Conservation (phyloP, 1,140 invertebrate species). For the Anthonomus grandis region DNA sequence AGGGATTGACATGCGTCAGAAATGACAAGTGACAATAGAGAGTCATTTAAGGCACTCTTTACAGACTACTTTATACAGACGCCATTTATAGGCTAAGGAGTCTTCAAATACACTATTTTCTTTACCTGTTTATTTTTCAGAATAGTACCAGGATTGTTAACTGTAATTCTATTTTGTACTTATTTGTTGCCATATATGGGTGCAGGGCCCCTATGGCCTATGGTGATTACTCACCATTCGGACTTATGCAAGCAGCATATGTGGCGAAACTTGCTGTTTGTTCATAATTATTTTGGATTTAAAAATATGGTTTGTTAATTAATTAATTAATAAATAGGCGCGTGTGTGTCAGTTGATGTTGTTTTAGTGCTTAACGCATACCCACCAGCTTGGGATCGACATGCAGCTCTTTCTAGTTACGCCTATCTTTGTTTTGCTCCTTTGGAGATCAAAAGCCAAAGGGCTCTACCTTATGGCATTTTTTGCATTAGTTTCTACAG, state of each 20-base stretch:
- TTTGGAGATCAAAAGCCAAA: constrained; percentile 59
- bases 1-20: too few relatives aligned
- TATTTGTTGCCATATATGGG: constrained; percentile 58
- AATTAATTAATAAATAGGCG: too few relatives aligned
- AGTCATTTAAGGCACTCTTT: too few relatives aligned
- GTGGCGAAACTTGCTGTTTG: constrained; percentile 59
- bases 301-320: constrained; percentile 54
- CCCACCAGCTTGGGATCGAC: constrained; percentile 77
- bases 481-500: constrained; percentile 56
- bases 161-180: constrained; percentile 61
- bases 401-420: constrained; percentile 75
- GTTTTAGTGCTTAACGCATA: constrained; percentile 66
- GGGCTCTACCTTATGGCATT: constrained; percentile 51
- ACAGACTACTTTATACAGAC: too few relatives aligned
- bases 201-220: constrained; percentile 60
- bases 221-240: constrained; percentile 58
- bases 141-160: constrained; percentile 56
- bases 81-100: too few relatives aligned
- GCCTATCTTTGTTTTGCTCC: constrained; percentile 62
- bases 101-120: too few relatives aligned
- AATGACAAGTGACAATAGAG: too few relatives aligned
- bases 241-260: constrained; percentile 56
- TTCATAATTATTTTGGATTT: constrained; percentile 61
- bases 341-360: constrained; percentile 26
- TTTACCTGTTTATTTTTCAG: constrained; percentile 54